Evolutionary conservation across 2,888 invertebrate genomes (phyloP), one percentile per base, ranked within the genome.

Genomic region (Mythimna impura): DNA sequence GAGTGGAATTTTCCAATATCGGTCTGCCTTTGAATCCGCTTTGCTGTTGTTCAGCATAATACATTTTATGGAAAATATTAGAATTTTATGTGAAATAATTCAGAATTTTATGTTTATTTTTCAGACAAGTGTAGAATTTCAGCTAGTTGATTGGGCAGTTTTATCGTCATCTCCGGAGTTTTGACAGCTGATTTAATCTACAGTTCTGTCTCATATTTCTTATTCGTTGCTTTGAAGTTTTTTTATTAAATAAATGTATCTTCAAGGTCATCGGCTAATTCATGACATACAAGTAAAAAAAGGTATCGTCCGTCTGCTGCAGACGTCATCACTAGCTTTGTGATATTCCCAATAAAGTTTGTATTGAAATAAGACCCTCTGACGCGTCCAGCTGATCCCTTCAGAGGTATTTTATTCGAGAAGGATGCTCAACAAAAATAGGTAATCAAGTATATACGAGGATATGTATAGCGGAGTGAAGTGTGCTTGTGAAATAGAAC

Each of bases 1-100:
- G 78, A 68, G 58, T 47, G 66, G 86, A 84, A 83, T 84, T 83
- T 75, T 81, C 81, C 84, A 84, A 84, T 86, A 84, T 81, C 70
- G 72, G 73, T 76, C 71, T 66, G 66, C 54, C 40, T 76, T 63
- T 73, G 47, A 67, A 78, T 70, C 22, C 50, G 57, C 34, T 71
- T 66, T 61, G 20, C 63, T 80, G 67, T 74, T 71, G 66, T 63
- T 73, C 73, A 73, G 47, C 61, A 61, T 25, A 70, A 75, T 52
- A 73, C 54, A 79, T 67, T 67, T 63, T 73, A 75, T 75, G 68
- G 57, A 83, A 72, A 73, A 76, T 72, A 71, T 83, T 74, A 74
- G 20, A 79, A 71, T 70, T 57, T 67, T 43, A 67, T 71, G 62
- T 68, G 67, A 60, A 70, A 67, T 67, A 70, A 69, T 63, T 77